phyloP scores from a whole-genome alignment of 2,888 invertebrate species.

The Xestoiulus laeticollis region DNA sequence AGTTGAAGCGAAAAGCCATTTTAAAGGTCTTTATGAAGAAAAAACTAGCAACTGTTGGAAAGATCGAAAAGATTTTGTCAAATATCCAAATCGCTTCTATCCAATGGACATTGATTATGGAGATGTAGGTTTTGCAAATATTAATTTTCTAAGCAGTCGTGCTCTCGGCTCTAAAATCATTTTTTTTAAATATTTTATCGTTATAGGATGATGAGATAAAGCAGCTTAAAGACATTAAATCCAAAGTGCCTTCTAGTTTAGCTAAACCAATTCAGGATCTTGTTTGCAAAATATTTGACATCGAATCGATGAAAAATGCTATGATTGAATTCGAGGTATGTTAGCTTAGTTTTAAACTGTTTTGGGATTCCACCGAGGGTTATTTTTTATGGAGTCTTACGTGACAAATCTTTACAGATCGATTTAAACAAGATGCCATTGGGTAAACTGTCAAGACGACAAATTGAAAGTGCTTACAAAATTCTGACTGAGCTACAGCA shows the following conservation, averaged over 20 bases:
- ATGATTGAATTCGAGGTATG: conserved; percentile 90
- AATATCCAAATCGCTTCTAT: conserved; percentile 78
- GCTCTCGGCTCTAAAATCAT: neutral
- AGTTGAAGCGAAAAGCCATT: conserved; percentile 71
- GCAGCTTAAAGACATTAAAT: conserved; percentile 44
- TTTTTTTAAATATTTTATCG: neutral
- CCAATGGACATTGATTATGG: conserved; percentile 92
- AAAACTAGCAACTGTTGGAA: conserved; percentile 87
- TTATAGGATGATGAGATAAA: conserved; percentile 45
- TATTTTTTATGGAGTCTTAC: neutral
- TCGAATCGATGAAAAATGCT: conserved; percentile 88
- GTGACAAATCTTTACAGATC: conserved; percentile 16
- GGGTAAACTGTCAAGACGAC: conserved; percentile 91
- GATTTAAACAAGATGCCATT: conserved; percentile 85
- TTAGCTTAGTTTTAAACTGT: neutral
- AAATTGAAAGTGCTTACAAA: conserved; percentile 84
- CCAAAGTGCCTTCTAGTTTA: conserved; percentile 72
- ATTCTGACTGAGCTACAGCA: conserved; percentile 71
- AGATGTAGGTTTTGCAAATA: conserved; percentile 64
- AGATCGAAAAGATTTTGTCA: conserved; percentile 73
- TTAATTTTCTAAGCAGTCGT: neutral
- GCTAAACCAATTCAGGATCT: conserved; percentile 81
- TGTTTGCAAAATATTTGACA: conserved; percentile 87
- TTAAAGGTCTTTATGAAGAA: conserved; percentile 75
- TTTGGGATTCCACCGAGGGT: too few species aligned